Evolutionary conservation across 2,888 invertebrate genomes (phyloP).

Genomic region (Caenorhabditis sp.): DNA sequence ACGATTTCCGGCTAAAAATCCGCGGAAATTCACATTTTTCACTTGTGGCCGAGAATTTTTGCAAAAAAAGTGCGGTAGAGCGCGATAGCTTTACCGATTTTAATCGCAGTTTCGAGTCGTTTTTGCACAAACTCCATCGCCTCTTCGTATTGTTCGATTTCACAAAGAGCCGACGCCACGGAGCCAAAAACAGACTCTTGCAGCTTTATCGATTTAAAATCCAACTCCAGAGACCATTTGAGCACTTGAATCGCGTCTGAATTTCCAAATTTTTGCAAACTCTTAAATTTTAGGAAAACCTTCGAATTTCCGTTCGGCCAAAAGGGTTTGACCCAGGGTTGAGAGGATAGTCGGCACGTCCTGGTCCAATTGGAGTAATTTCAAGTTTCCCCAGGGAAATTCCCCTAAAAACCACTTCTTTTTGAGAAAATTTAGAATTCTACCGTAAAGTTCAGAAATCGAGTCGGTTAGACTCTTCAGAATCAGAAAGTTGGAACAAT

Average conservation of each 20-base stretch:
- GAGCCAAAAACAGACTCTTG: constrained; percentile 50
- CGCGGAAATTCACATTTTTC: neutral
- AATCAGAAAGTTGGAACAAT: constrained; percentile 33
- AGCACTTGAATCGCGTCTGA: constrained; percentile 41
- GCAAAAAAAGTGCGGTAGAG: no score
- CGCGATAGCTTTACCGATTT: constrained; percentile 38
- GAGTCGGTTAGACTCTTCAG: constrained; percentile 22
- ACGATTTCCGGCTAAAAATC: neutral
- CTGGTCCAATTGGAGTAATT: constrained; percentile 39
- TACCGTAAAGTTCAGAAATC: neutral
- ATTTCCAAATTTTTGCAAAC: neutral
- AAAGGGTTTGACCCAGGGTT: constrained; percentile 53
- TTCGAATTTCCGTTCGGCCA: constrained; percentile 21
- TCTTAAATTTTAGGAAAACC: constrained; percentile 4
- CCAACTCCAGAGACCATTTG: constrained; percentile 50
- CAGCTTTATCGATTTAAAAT: constrained; percentile 42
- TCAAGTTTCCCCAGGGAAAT: constrained; percentile 54
- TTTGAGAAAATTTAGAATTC: neutral
- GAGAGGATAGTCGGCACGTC: constrained; percentile 50
- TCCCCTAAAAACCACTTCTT: neutral
- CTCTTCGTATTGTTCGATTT: constrained; percentile 23
- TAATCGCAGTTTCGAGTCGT: constrained; percentile 26
- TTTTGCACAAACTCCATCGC: constrained; percentile 6
- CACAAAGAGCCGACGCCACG: constrained; percentile 53
- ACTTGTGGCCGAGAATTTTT: neutral